Percentiles rank a stretch among this genome's conserved stretches.
These are phyloP conservation scores for Habropoda laboriosa DNA, from an alignment of 1,140 invertebrate genomes.

Conservation along the genomic window DNA sequence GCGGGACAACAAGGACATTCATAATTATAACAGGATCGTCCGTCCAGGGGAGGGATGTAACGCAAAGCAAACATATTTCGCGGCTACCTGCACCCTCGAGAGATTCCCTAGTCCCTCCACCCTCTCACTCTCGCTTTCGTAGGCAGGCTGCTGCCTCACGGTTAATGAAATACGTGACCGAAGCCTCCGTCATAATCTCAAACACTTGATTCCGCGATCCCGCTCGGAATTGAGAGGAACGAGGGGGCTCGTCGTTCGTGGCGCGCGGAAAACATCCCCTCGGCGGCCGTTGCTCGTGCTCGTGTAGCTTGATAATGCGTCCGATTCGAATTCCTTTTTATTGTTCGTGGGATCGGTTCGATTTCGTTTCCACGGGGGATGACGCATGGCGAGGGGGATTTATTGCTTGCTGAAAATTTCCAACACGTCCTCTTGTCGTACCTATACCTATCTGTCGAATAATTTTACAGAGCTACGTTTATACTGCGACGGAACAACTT, in stretches of 20 bases:
- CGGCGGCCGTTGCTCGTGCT: neutral
- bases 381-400: neutral
- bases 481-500: no score
- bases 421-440: no score
- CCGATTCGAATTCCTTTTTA: conserved; percentile 22
- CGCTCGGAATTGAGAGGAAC: conserved; percentile 55
- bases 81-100: conserved; percentile 68
- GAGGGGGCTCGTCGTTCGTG: conserved; percentile 36
- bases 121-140: conserved; percentile 43
- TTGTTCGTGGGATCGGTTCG: neutral
- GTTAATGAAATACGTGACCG: conserved; percentile 83
- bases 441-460: no score
- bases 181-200: conserved; percentile 80
- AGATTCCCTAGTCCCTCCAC: conserved; percentile 44
- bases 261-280: conserved; percentile 51
- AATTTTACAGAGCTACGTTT: no score
- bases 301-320: conserved; percentile 12
- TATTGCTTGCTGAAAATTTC: no score
- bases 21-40: conserved; percentile 80
- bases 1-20: conserved; percentile 73
- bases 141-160: conserved; percentile 68
- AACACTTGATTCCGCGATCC: conserved; percentile 78
- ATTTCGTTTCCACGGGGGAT: neutral
- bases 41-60: conserved; percentile 73
- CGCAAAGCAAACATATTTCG: conserved; percentile 78